A percentile compares a stretch with the other conserved stretches of the same genome.
Conservation (phyloP, 2,888 invertebrate species). For the Hemaris fuciformis region DNA sequence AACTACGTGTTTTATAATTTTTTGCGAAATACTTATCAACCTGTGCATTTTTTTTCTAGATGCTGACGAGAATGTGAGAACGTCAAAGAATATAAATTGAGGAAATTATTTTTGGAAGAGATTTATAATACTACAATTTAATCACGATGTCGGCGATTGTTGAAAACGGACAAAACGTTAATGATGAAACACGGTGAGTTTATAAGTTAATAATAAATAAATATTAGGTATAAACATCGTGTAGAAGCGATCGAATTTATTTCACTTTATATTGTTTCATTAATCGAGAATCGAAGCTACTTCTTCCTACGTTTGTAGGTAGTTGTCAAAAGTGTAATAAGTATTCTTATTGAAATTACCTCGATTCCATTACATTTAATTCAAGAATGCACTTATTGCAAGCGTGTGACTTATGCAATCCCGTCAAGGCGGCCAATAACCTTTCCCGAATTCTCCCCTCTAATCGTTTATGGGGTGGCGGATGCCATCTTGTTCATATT, state of each 20-base stretch:
- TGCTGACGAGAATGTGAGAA: slow-evolving; percentile 52
- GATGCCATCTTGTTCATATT: background rate
- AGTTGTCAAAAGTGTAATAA: too few relatives aligned
- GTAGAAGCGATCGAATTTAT: background rate
- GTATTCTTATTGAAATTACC: too few relatives aligned
- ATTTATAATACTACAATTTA: slow-evolving; percentile 18
- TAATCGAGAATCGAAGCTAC: too few relatives aligned
- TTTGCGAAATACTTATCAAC: background rate
- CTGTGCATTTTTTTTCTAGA: slow-evolving; percentile 45
- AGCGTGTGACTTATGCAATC: background rate
- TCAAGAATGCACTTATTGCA: background rate
- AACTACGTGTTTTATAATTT: background rate
- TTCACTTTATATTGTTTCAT: too few relatives aligned
- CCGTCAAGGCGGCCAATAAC: background rate
- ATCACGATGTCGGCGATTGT: slow-evolving; percentile 62
- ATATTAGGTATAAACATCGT: background rate
- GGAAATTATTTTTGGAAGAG: slow-evolving; percentile 23
- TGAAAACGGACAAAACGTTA: slow-evolving; percentile 67
- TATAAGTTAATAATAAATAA: background rate
- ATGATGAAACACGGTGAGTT: slow-evolving; percentile 64
- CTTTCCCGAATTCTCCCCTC: background rate
- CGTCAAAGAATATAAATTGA: slow-evolving; percentile 23
- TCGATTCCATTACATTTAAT: too few relatives aligned
- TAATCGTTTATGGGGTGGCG: background rate
- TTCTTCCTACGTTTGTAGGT: too few relatives aligned